These are phyloP conservation scores for Lophotis ruficrista DNA, from an alignment of 2,113 vertebrate genomes.

Conservation along the genomic window DNA sequence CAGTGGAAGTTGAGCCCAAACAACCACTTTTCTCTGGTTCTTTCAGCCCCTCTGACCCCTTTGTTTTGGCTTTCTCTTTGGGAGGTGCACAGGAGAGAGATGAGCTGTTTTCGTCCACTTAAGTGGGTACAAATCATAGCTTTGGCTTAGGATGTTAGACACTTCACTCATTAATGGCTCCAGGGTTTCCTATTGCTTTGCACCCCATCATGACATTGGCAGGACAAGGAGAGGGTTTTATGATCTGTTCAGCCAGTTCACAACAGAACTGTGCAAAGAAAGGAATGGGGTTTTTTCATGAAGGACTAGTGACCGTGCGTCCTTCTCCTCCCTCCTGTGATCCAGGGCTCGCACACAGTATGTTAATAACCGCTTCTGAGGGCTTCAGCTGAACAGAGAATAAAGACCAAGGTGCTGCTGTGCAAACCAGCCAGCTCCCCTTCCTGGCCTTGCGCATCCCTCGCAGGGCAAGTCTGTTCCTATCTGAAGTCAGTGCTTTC, in stretches of 20 bases:
- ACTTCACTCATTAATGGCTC: not conserved
- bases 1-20: not conserved
- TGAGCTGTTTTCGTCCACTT: not conserved
- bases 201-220: accelerated
- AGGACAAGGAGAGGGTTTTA: not conserved
- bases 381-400: not conserved
- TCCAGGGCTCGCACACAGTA: not conserved
- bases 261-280: not conserved
- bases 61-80: not conserved
- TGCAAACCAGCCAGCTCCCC: not conserved
- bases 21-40: not conserved
- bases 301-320: not conserved
- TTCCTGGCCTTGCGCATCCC: not conserved
- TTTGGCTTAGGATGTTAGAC: not conserved
- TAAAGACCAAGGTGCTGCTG: not conserved
- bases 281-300: not conserved
- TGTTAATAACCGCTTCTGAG: not conserved
- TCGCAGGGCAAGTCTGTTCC: not conserved
- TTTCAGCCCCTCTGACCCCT: not conserved
- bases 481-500: not conserved
- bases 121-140: not conserved
- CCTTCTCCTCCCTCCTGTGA: not conserved
- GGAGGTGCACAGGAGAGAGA: not conserved
- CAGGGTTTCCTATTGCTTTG: not conserved
- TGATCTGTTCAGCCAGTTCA: not conserved